A percentile compares a stretch with the other conserved stretches of the same genome.
phyloP scores from a whole-genome alignment of 2,888 invertebrate genomes.

The Chymomyza fuscimana region DNA sequence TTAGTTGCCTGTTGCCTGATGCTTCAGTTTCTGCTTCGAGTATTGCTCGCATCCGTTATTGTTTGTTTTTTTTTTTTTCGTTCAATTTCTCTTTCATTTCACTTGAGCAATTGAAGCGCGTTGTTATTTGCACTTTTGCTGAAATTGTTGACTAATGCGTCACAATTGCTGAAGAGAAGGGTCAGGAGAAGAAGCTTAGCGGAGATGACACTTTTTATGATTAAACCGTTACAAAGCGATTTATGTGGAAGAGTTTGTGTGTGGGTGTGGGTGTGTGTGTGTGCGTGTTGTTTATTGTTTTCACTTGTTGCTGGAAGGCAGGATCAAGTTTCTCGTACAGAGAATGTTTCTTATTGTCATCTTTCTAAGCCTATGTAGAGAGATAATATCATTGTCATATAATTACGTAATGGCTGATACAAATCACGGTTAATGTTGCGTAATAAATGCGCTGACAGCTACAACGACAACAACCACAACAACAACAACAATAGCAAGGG shows the following conservation, averaged over 20 bases:
- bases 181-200: slow-evolving; percentile 44
- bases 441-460: slow-evolving; percentile 46
- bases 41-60: slow-evolving; percentile 54
- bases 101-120: slow-evolving; percentile 74
- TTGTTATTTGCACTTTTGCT: slow-evolving; percentile 77
- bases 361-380: neutral
- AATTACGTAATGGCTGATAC: slow-evolving; percentile 47
- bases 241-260: slow-evolving; percentile 22
- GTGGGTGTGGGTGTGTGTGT: neutral
- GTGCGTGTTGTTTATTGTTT: neutral
- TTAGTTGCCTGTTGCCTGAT: neutral
- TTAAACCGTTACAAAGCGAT: slow-evolving; percentile 29
- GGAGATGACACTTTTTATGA: slow-evolving; percentile 34
- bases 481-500: slow-evolving; percentile 26
- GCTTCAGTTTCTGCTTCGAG: neutral
- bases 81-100: slow-evolving; percentile 78
- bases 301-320: slow-evolving; percentile 1
- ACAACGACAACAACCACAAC: slow-evolving; percentile 20
- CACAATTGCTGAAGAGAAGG: slow-evolving; percentile 63
- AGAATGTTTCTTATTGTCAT: slow-evolving; percentile 1
- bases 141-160: slow-evolving; percentile 77
- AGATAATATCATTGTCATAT: slow-evolving; percentile 15
- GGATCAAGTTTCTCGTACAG: neutral
- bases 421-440: slow-evolving; percentile 58
- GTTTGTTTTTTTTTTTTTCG: slow-evolving; percentile 53